phyloP scores from a whole-genome alignment of 2,888 invertebrate genomes.

The Stenodera caucasica region DNA sequence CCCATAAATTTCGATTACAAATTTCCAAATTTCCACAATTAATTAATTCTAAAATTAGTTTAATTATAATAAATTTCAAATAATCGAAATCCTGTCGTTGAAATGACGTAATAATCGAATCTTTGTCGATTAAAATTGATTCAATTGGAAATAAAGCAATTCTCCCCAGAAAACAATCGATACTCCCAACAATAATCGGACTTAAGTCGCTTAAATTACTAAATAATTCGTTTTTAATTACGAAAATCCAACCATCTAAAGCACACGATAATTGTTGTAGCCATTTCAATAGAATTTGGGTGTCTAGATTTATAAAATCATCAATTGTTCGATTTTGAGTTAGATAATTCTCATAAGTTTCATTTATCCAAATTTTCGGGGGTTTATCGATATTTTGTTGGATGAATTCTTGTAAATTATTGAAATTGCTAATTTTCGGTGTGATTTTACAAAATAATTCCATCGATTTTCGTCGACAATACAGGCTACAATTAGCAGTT shows the following conservation, averaged over 20 bases:
- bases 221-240: slow-evolving; percentile 36
- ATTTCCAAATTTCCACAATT: slow-evolving; percentile 21
- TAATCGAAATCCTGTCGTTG: slow-evolving; percentile 36
- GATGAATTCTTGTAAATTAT: slow-evolving; percentile 41
- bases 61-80: not conserved
- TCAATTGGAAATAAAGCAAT: slow-evolving; percentile 28
- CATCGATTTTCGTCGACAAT: slow-evolving; percentile 58
- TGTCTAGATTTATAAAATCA: slow-evolving; percentile 38
- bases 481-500: slow-evolving; percentile 53
- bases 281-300: slow-evolving; percentile 46
- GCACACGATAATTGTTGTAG: slow-evolving; percentile 52
- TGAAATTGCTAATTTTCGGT: slow-evolving; percentile 38
- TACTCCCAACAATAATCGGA: slow-evolving; percentile 28
- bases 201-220: slow-evolving; percentile 7
- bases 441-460: slow-evolving; percentile 55
- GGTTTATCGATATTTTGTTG: slow-evolving; percentile 34
- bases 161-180: slow-evolving; percentile 39
- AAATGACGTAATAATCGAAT: slow-evolving; percentile 32
- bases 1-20: slow-evolving; percentile 32
- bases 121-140: slow-evolving; percentile 27
- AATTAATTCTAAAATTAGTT: slow-evolving; percentile 13
- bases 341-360: slow-evolving; percentile 43
- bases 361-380: slow-evolving; percentile 31
- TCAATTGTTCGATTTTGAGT: slow-evolving; percentile 40
- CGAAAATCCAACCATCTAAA: slow-evolving; percentile 52